Conservation (phyloP, 2,888 invertebrate species). For the Folsomia candida region DNA sequence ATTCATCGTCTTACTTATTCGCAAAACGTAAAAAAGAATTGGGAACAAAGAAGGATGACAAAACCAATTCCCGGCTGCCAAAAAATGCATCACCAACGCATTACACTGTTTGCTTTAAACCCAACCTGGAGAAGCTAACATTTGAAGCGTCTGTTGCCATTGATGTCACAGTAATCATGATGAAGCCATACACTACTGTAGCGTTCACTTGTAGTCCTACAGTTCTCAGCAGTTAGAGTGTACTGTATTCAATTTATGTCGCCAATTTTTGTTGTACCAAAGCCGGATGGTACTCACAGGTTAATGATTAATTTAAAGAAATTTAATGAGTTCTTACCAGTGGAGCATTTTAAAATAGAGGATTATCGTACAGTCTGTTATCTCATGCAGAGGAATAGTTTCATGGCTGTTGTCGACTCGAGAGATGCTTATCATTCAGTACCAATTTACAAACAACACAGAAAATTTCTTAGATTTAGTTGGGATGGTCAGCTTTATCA, state of each 20-base stretch:
- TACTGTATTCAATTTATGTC: neutral
- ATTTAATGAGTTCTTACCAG: neutral
- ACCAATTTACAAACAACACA: neutral
- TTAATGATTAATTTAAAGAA: slow-evolving; percentile 9
- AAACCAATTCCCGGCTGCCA: neutral
- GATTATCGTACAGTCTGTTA: neutral
- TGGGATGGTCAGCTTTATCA: neutral
- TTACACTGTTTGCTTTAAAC: slow-evolving; percentile 66
- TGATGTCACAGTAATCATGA: neutral
- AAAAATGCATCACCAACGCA: neutral
- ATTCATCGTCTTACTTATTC: slow-evolving; percentile 65
- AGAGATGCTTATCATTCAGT: no score
- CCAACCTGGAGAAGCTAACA: slow-evolving; percentile 77
- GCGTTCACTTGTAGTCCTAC: no score
- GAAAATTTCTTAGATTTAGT: slow-evolving; percentile 12
- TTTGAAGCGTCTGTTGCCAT: slow-evolving; percentile 63
- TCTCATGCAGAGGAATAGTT: neutral
- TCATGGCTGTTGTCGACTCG: neutral
- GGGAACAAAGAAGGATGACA: neutral
- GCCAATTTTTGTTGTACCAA: slow-evolving; percentile 5
- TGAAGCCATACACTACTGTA: neutral
- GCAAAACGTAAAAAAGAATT: neutral
- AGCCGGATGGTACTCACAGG: neutral
- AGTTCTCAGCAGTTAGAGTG: no score
- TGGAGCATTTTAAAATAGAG: slow-evolving; percentile 19